These are phyloP conservation scores for Hydractinia echinata DNA, from an alignment of 30 jellyfish, hydroid and myxozoan species.

Conservation along the genomic window DNA sequence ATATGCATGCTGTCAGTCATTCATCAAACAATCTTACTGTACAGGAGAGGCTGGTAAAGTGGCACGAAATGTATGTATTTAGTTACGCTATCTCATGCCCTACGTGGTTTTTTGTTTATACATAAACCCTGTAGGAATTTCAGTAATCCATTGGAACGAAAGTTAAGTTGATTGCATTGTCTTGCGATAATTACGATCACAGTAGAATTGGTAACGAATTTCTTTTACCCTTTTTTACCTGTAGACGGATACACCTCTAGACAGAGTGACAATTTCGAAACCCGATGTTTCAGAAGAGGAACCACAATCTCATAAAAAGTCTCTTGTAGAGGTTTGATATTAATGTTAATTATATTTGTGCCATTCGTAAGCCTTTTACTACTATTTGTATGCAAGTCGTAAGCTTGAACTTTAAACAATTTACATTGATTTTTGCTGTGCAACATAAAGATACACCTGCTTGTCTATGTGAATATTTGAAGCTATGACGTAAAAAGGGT, in stretches of 20 bases:
- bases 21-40: slow-evolving; percentile 91
- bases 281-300: not conserved
- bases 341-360: no score
- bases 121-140: no score
- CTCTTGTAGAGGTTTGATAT: slow-evolving; percentile 52
- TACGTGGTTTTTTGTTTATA: not conserved
- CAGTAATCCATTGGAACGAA: no score
- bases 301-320: slow-evolving; percentile 31
- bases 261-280: slow-evolving; percentile 7
- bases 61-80: slow-evolving; percentile 59
- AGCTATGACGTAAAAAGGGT: no score
- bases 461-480: no score
- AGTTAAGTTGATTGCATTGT: no score
- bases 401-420: no score
- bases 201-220: not conserved
- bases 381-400: no score
- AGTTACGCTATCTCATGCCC: not conserved
- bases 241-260: slow-evolving; percentile 21
- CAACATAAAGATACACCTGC: no score
- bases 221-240: not conserved
- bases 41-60: slow-evolving; percentile 96
- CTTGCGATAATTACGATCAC: no score
- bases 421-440: no score
- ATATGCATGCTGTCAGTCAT: slow-evolving; percentile 98
- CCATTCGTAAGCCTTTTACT: no score